These are phyloP conservation scores for Netelia inedita DNA, from an alignment of 2,888 invertebrate genomes.

Conservation along the genomic window DNA sequence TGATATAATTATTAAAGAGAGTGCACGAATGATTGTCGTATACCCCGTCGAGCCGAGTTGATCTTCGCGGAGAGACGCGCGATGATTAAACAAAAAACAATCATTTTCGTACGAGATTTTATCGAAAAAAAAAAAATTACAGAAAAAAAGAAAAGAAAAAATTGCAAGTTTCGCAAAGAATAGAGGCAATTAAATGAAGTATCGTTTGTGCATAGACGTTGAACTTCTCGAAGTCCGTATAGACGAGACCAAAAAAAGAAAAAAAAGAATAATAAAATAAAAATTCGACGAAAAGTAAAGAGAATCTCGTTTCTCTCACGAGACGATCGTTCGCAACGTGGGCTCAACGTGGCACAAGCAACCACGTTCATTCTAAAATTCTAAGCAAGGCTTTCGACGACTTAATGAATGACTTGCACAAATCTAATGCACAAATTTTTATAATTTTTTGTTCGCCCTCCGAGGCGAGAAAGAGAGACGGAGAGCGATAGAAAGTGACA, in stretches of 20 bases:
- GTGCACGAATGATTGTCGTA: conserved; percentile 78
- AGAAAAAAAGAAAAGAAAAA: conserved; percentile 15
- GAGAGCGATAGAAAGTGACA: conserved; percentile 46
- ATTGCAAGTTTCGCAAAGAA: neutral
- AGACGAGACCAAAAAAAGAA: neutral
- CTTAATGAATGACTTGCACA: conserved; percentile 79
- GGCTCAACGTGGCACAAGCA: conserved; percentile 53
- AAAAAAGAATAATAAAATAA: conserved; percentile 10
- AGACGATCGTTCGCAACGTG: conserved; percentile 47
- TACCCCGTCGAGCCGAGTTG: conserved; percentile 55
- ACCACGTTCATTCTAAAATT: conserved; percentile 76
- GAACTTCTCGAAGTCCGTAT: conserved; percentile 3
- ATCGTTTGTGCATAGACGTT: conserved; percentile 49
- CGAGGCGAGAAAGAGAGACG: conserved; percentile 50
- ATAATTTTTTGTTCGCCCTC: conserved; percentile 62
- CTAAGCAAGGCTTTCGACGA: conserved; percentile 82
- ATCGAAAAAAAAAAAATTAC: neutral
- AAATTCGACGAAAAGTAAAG: conserved; percentile 13
- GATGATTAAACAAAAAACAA: neutral
- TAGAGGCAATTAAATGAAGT: conserved; percentile 1
- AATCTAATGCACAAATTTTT: conserved; percentile 81
- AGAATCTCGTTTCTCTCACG: conserved; percentile 41
- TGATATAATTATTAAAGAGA: conserved; percentile 83
- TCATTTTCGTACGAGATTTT: neutral
- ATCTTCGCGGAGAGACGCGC: conserved; percentile 43